Evolutionary conservation across 2,888 invertebrate species (phyloP).

Genomic region (Suillia variegata): DNA sequence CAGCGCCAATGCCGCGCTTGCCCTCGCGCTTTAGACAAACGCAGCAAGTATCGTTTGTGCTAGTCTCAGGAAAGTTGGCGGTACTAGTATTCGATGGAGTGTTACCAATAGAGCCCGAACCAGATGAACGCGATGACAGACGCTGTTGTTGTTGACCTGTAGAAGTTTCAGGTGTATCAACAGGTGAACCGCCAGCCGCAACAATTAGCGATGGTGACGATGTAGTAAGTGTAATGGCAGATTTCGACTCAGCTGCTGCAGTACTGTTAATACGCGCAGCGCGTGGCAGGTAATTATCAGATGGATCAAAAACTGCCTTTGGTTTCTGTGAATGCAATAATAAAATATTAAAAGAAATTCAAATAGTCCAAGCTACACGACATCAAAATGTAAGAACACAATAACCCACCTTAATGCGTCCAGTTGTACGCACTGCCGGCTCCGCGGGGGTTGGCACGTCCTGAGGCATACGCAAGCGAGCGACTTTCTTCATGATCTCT

Average conservation of each 20-base stretch:
- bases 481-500: slow-evolving; percentile 36
- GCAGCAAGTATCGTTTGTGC: slow-evolving; percentile 39
- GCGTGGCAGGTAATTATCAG: slow-evolving; percentile 76
- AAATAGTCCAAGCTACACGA: background rate
- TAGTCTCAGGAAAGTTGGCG: too few species aligned
- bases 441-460: slow-evolving; percentile 13
- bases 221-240: too few species aligned
- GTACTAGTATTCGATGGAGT: slow-evolving; percentile 9
- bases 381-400: background rate
- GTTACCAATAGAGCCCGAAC: too few species aligned
- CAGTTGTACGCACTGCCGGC: slow-evolving; percentile 58
- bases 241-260: slow-evolving; percentile 23
- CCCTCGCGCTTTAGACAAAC: slow-evolving; percentile 45
- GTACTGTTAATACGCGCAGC: slow-evolving; percentile 33
- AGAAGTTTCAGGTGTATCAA: too few species aligned
- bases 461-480: slow-evolving; percentile 29
- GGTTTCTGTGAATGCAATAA: too few species aligned
- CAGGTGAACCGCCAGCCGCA: background rate
- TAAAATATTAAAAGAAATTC: background rate
- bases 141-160: too few species aligned
- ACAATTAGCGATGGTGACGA: too few species aligned
- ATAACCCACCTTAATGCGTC: slow-evolving; percentile 50
- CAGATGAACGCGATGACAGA: too few species aligned
- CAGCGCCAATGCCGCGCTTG: slow-evolving; percentile 46
- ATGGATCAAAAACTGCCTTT: slow-evolving; percentile 85